Evolutionary conservation across 2,888 invertebrate species (phyloP).

Genomic region (Cabera pusaria): DNA sequence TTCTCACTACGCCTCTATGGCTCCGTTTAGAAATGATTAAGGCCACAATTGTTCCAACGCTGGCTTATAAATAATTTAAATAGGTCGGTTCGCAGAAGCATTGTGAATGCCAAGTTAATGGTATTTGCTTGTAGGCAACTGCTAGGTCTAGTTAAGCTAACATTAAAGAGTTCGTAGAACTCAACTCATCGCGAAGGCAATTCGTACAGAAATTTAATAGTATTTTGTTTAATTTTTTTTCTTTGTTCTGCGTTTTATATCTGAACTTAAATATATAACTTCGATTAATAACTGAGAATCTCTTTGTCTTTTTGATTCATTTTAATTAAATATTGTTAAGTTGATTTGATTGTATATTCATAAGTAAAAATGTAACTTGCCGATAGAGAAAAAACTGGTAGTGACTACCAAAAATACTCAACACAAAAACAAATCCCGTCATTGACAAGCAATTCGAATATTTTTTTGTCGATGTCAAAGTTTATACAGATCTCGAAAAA

Average conservation of each 20-base stretch:
- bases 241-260: slow-evolving; percentile 26
- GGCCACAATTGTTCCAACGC: too few species aligned
- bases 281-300: too few species aligned
- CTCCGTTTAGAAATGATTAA: too few species aligned
- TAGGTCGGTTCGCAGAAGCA: slow-evolving; percentile 10
- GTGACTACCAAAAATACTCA: too few species aligned
- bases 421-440: background rate
- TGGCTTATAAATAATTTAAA: slow-evolving; percentile 23
- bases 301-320: too few species aligned
- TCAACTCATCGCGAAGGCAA: background rate
- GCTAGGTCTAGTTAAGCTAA: slow-evolving; percentile 8
- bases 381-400: too few species aligned
- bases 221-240: slow-evolving; percentile 6
- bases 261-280: background rate
- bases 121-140: slow-evolving; percentile 16
- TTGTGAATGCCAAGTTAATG: slow-evolving; percentile 15
- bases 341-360: too few species aligned
- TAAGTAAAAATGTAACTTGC: too few species aligned
- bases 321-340: too few species aligned
- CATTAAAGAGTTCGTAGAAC: slow-evolving; percentile 6
- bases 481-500: too few species aligned
- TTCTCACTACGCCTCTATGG: too few species aligned
- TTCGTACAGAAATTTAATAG: too few species aligned
- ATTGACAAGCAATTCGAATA: background rate
- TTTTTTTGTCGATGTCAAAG: background rate